Base-by-base conservation (phyloP, 1,140 invertebrate genomes). In the Octopus bimaculoides region DNA sequence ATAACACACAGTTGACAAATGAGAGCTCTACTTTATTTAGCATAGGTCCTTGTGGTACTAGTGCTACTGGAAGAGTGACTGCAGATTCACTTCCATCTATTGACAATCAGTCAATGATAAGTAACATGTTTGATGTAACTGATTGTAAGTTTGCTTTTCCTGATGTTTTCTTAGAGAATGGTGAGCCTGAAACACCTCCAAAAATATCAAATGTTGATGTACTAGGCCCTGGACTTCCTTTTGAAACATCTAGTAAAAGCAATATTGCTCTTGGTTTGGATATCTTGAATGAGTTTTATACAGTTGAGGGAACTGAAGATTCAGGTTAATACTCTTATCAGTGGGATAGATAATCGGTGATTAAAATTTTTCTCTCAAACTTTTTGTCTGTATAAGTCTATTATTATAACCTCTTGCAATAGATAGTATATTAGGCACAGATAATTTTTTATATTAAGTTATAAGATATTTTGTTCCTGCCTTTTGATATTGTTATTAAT, bases 81-180 rank as follows among this genome's bases (percentile, higher is more conserved):
- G 66, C 14, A 9, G 66, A 71, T 20, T 14, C 66, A n/a, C 14
- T 71, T 6, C 66, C 66, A 71, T 14, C 7, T n/a, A 9, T 71
- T 17, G 66, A 71, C 26, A 14, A 71, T 71, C 7, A 20, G 17
- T 71, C 66, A 9, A 71, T 71, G 66, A 20, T 71, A 6, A 17
- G 66, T 20, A 71, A 17, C 14, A 71, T 71, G 14, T 71, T 17
- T 71, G 66, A 71, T 71, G 66, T 71, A 20, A 10, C 66, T 12
- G 66, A 71, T 17, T 71, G 17, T 20, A 71, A 71, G 26, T 71
- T n/a, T 71, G 66, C 66, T 10, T 71, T 71, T 17, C 66, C 66
- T n/a, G 66, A 71, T 14, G 66, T 71, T 71, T 71, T 71, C 66
- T 71, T 71, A 17, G 66, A 71, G 66, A 71, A 71, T 71, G 66